Base-by-base conservation (phyloP, 2,888 invertebrate species). In the Conistra vaccinii region DNA sequence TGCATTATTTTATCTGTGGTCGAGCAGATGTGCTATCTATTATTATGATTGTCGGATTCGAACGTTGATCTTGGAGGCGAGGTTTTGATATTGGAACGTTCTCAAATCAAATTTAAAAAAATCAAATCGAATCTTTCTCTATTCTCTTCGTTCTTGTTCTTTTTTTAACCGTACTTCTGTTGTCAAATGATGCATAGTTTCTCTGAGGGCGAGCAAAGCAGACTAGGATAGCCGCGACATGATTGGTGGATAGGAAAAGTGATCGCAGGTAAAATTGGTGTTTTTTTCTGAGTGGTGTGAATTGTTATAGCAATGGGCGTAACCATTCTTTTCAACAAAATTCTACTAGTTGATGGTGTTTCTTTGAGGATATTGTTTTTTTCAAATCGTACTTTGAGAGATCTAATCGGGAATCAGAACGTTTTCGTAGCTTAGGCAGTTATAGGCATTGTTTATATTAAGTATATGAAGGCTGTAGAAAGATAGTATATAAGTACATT, bases 401-500 rank as follows among this genome's bases (percentile, higher is more conserved):
- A 29, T 57, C 9, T 29, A 20, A 20, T 29, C 20, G 57, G 20
- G 57, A 57, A 29, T 29, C 17, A 9, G 20, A 57, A 29, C 29
- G 3, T 29, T 29, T 29, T 17, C 17, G n/a, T 17, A 26, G 17
- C 29, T 2, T 29, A 55, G 55, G 1, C 10, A n/a, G 7, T 1
- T 1, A 0, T n/a, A n/a, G n/a, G 5, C 12, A 55, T 26, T 26
- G 14, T 26, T 5, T 17, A 26, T 29, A 17, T 17, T 6, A n/a
- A n/a, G n/a, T n/a, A 57, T 29, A 23, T 1, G 20, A 26, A 42
- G 26, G 20, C 35, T 42, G n/a, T 48, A 32, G 12, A 53, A 53
- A 66, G 45, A 66, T 77, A 58, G 29, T 48, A 48, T 1, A 78
- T 60, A 12, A 67, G 32, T 14, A 69, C 45, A 76, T 83, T 72